A percentile compares a stretch with the other conserved stretches of the same genome.
These are phyloP conservation scores for Apamea monoglypha DNA, from an alignment of 2,888 invertebrate species.

Conservation along the genomic window DNA sequence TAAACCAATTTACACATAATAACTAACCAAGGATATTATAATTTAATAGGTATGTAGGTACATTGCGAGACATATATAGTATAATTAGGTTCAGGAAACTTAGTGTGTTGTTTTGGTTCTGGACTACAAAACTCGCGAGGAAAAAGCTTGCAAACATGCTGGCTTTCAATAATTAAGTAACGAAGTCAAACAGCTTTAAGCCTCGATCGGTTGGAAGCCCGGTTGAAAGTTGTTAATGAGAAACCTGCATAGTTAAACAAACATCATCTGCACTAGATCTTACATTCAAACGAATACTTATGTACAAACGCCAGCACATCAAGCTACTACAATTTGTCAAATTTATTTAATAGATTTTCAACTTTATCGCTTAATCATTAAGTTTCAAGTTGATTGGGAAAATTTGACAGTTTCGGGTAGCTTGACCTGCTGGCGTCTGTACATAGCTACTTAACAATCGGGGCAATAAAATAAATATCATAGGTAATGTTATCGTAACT, in stretches of 20 bases:
- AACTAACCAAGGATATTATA: neutral
- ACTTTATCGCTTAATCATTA: too few relatives aligned
- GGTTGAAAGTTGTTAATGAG: neutral
- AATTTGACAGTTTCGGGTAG: too few relatives aligned
- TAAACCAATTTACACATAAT: neutral
- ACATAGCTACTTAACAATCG: neutral
- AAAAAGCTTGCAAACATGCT: neutral
- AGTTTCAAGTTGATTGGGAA: too few relatives aligned
- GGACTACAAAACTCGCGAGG: neutral
- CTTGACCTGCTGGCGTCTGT: too few relatives aligned
- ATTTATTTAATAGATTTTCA: too few relatives aligned
- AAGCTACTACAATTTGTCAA: too few relatives aligned
- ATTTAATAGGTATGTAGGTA: too few relatives aligned
- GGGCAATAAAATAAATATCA: slow-evolving; percentile 1
- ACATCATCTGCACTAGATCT: neutral
- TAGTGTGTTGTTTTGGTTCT: neutral
- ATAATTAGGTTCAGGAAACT: neutral
- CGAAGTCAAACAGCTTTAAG: slow-evolving; percentile 6
- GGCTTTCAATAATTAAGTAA: neutral
- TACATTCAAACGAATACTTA: neutral
- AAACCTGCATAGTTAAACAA: slow-evolving; percentile 5
- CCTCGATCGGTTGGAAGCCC: neutral
- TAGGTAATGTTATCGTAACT: neutral
- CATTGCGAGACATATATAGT: neutral
- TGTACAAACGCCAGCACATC: too few relatives aligned